Conservation (phyloP, 2,113 vertebrate genomes). For the Amphiprion percula region DNA sequence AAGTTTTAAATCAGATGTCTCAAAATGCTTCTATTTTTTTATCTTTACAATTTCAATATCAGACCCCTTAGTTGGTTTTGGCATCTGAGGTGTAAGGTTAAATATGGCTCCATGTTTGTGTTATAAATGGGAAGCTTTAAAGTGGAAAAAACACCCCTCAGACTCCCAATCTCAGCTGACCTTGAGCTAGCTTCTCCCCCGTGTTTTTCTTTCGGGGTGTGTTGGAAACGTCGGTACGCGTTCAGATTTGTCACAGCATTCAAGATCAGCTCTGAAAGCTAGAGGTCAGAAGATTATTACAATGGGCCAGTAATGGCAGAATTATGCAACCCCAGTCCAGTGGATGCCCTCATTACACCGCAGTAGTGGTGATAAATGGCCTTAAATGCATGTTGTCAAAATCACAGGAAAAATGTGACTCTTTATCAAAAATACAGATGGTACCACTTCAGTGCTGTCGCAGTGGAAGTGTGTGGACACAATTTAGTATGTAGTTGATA, state of each 20-base stretch:
- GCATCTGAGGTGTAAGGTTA: background rate
- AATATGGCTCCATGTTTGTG: constrained; percentile 3
- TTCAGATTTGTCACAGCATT: constrained; percentile 77
- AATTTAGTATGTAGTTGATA: constrained; percentile 60
- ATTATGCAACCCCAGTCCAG: constrained; percentile 82
- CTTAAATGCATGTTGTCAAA: constrained; percentile 82
- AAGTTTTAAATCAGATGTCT: no score
- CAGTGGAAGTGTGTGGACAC: constrained; percentile 25
- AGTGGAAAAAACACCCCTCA: background rate
- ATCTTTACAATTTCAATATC: background rate
- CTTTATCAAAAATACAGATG: constrained; percentile 81
- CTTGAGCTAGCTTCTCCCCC: constrained; percentile 61
- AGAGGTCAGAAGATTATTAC: constrained; percentile 85
- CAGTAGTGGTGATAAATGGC: constrained; percentile 78
- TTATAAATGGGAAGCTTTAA: constrained; percentile 41
- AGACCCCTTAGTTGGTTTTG: background rate
- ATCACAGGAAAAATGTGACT: constrained; percentile 73
- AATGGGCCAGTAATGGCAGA: constrained; percentile 82
- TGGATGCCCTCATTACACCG: constrained; percentile 80
- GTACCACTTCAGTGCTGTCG: constrained; percentile 63
- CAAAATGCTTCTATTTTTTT: background rate
- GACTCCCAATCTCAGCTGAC: constrained; percentile 47
- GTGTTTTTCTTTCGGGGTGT: constrained; percentile 52
- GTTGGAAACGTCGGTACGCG: constrained; percentile 39
- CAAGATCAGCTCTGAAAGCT: constrained; percentile 82